Evolutionary conservation across 1,140 invertebrate genomes (phyloP).

Genomic region (Meloidogyne exigua): DNA sequence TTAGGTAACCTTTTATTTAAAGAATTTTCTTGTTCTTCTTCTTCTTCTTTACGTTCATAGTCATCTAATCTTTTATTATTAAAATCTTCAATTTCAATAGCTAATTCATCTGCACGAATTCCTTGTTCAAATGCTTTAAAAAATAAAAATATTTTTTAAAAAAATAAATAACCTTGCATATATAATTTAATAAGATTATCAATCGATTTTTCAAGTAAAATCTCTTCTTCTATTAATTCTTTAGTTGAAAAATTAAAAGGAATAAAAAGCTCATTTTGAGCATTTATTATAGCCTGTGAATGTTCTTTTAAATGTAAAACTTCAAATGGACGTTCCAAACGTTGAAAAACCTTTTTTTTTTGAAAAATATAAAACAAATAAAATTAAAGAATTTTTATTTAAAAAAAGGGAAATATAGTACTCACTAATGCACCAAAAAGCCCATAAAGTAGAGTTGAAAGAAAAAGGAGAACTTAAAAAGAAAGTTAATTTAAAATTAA

Average conservation of each 20-base stretch:
- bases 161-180: conserved; percentile 37
- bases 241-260: neutral
- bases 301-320: conserved; percentile 33
- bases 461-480: conserved; percentile 34
- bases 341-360: conserved; percentile 27
- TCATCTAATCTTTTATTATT: conserved; percentile 20
- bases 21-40: conserved; percentile 2
- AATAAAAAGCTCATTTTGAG: conserved; percentile 37
- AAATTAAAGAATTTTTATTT: too few relatives aligned
- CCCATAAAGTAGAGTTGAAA: conserved; percentile 41
- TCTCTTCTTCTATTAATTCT: neutral
- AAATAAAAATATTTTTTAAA: neutral
- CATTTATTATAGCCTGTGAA: conserved; percentile 36
- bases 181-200: conserved; percentile 35
- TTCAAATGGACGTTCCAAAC: conserved; percentile 40
- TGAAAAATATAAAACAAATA: neutral
- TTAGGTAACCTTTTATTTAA: conserved; percentile 27
- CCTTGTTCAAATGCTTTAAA: conserved; percentile 27
- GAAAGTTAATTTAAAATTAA: too few relatives aligned
- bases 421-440: conserved; percentile 41
- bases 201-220: conserved; percentile 30
- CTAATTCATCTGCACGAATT: conserved; percentile 34
- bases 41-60: neutral
- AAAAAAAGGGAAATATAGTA: too few relatives aligned
- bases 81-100: conserved; percentile 10